Evolutionary conservation across 2,797 vertebrate genomes (phyloP), one percentile per base, ranked within the genome.

Genomic region (Eulemur albifrons): DNA sequence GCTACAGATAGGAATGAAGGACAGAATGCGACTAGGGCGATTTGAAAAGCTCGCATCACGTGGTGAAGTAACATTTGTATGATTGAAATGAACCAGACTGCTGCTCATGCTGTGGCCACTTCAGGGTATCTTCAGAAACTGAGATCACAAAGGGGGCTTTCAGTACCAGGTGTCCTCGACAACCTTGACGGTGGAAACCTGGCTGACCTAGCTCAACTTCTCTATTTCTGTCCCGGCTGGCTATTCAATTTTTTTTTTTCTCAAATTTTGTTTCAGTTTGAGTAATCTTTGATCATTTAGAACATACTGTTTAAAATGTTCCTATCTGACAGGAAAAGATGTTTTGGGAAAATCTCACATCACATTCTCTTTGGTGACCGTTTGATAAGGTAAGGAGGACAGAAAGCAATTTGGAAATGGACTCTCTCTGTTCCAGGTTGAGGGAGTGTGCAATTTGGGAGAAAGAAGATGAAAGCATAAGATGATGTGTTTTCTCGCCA

Each of bases 201-300:
- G 63, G 25, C 77, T 15, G 13, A 54, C 6, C 11, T 30, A 32
- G 25, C 21, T 54, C 57, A 27, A 1, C 30, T 54, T 69, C 61
- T 67, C 45, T 25, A 70, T 75, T 52, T 27, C 57, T 59, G 23
- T 81, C 67, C 73, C 83, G 77, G 79, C 70, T 93, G 86, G 43
- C 23, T 93, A 94, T 92, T 80, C 30, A 25, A 76, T 23, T 15
- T 52, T 70, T 76, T 35, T 76, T 50, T 20, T 38, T 38, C 67
- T 72, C 65, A 63, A 59, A 59, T 84, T 93, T 30, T 85, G 20
- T 92, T 96, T 90, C 88, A 18, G 17, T 87, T 89, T 32, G 43
- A 89, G 32, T 18, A 35, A 67, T 79, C 45, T 88, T 88, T 92
- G 77, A 61, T 92, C 69, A 59, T 48, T 82, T 80, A 7, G 30